Base-by-base conservation (phyloP, 2,113 vertebrate species). In the Anolis sagrei region DNA sequence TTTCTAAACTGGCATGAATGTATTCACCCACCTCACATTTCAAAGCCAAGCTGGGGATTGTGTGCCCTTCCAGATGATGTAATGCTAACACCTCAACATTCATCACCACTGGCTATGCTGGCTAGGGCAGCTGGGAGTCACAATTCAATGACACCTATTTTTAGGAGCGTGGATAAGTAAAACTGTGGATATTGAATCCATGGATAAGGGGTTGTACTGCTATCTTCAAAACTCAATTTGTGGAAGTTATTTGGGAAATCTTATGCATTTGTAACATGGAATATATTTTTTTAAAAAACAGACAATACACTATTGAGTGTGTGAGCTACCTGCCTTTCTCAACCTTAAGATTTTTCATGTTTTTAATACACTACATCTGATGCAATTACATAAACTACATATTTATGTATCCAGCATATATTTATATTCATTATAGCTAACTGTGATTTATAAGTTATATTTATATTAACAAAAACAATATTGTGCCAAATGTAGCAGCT, bases 351-450 rank as follows among this genome's bases (percentile, higher is more conserved):
- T 75, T 85, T 94, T 64, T 23, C 85, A 86, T 85, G 87, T 88
- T 89, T 86, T 75, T 84, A 82, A 88, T 85, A 75, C 69, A 86
- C 51, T 84, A 79, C 92, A 92, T 87, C 85, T 93, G 93, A 89
- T 82, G 18, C 83, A 69, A 88, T 79, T 61, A 75, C 0, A 4
- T 73, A 0, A 0, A 0, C 34, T 75, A 1, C 39, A 64, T 75
- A 73, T 78, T 77, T 0, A 2, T 68, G 79, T 64, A 48, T 4
- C 70, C 8, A 32, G 25, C 0, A 1, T 69, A 79, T 39, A 73
- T 80, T 27, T 51, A 5, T 25, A 73, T 68, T 27, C 32, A 7
- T 14, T 3, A 83, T 81, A 88, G 86, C 69, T 9, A 0, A 86
- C 49, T 0, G 0, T 82, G 76, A 25, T 79, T 81, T 91, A 86